Percentiles rank a stretch among this genome's conserved stretches.
phyloP scores from a whole-genome alignment of 2,888 invertebrate genomes.

The Harpagoxenus sublaevis region DNA sequence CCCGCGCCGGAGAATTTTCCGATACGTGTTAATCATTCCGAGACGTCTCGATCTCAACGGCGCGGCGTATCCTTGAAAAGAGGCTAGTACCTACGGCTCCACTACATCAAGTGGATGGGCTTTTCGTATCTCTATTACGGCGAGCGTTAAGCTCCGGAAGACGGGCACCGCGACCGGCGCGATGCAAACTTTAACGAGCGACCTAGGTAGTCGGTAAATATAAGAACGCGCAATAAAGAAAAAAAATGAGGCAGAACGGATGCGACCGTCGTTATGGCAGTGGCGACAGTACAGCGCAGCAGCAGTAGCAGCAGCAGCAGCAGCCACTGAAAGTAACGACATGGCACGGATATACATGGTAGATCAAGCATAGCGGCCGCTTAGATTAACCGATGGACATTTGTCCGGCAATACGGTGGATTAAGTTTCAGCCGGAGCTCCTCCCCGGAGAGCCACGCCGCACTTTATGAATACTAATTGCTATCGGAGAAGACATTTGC shows the following conservation, averaged over 20 bases:
- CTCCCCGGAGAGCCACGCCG: constrained; percentile 2
- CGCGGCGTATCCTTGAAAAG: background rate
- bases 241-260: constrained; percentile 65
- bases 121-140: constrained; percentile 63
- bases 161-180: constrained; percentile 43
- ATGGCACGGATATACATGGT: constrained; percentile 7
- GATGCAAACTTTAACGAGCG: constrained; percentile 70
- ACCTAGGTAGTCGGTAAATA: constrained; percentile 53
- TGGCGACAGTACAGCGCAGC: constrained; percentile 1
- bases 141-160: constrained; percentile 70
- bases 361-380: constrained; percentile 2
- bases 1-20: constrained; percentile 10
- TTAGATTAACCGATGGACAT: constrained; percentile 47
- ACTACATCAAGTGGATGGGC: constrained; percentile 38
- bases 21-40: constrained; percentile 47
- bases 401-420: constrained; percentile 67
- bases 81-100: background rate
- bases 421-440: constrained; percentile 44
- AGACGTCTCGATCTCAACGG: constrained; percentile 27
- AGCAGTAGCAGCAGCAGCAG: background rate
- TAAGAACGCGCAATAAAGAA: constrained; percentile 49
- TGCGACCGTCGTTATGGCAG: constrained; percentile 60
- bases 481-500: constrained; percentile 68
- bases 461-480: constrained; percentile 76
- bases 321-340: constrained; percentile 31